Conservation (phyloP, 1,140 invertebrate genomes). For the Ceratina japonica region DNA sequence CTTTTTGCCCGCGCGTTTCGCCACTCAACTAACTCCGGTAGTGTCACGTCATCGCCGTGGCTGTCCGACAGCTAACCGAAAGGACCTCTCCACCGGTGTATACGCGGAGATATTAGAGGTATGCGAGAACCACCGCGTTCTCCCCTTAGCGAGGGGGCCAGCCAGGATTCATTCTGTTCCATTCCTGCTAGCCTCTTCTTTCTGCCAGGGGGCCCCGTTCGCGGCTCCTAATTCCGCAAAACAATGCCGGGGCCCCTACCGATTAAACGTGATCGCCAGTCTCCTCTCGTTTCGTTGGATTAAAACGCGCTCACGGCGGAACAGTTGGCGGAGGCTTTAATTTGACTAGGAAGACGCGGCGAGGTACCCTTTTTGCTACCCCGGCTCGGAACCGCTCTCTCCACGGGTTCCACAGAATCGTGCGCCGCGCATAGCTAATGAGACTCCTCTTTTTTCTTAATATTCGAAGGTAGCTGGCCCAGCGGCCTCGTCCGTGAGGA, state of each 20-base stretch:
- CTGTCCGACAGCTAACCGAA: conserved; percentile 55
- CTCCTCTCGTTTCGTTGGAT: conserved; percentile 25
- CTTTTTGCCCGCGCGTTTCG: conserved; percentile 77
- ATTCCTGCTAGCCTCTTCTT: conserved; percentile 48
- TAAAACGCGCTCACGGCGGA: conserved; percentile 35
- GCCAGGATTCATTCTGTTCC: conserved; percentile 38
- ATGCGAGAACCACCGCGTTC: conserved; percentile 50
- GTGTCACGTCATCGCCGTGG: conserved; percentile 76
- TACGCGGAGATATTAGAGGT: conserved; percentile 60
- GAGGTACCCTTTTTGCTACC: conserved; percentile 19
- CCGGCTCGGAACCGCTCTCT: not conserved
- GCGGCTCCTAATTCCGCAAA: conserved; percentile 70
- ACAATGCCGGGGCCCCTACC: conserved; percentile 66
- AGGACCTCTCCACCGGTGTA: conserved; percentile 36
- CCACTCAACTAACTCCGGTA: conserved; percentile 78
- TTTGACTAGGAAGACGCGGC: conserved; percentile 36
- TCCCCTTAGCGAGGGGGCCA: conserved; percentile 5
- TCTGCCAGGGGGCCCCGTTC: conserved; percentile 32
- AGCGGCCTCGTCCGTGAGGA: not conserved
- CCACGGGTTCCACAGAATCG: not conserved
- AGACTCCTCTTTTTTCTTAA: conserved; percentile 10
- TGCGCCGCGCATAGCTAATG: not conserved
- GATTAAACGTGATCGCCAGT: conserved; percentile 63
- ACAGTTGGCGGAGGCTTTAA: conserved; percentile 36
- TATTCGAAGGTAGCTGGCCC: not conserved